These are phyloP conservation scores for Saguinus midas DNA, from an alignment of 2,113 vertebrate species.

Conservation along the genomic window DNA sequence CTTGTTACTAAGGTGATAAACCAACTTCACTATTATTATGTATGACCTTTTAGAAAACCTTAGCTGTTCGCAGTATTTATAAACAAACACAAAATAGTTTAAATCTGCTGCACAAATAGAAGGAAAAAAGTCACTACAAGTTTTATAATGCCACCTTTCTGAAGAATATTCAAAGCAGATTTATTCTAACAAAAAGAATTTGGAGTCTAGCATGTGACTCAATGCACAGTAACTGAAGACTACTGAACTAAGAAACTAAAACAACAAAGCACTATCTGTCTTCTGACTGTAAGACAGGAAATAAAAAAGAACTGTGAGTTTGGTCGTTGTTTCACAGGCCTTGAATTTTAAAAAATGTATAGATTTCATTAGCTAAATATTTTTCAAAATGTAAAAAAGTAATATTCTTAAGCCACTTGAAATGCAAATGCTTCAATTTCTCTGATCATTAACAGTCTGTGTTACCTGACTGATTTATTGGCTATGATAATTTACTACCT, in stretches of 20 bases:
- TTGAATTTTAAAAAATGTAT: background rate
- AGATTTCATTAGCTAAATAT: background rate
- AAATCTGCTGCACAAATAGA: background rate
- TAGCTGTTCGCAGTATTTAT: background rate
- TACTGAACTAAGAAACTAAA: background rate
- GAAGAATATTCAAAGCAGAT: background rate
- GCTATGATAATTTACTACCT: background rate
- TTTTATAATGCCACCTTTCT: background rate
- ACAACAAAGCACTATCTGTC: background rate
- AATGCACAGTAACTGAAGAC: background rate
- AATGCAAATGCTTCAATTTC: background rate
- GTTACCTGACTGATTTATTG: background rate
- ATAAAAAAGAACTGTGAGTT: background rate
- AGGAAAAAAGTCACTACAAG: background rate
- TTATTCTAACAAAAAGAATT: background rate
- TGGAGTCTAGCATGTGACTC: background rate
- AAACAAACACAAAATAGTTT: background rate
- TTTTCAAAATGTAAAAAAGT: background rate
- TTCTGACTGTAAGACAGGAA: background rate
- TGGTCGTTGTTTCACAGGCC: background rate
- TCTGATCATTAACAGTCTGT: accelerated
- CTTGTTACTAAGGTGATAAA: conserved; percentile 37
- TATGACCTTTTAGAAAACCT: background rate
- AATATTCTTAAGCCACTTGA: background rate
- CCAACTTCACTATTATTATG: background rate